Evolutionary conservation across 1,140 invertebrate species (phyloP), one percentile per base, ranked within the genome.

Genomic region (Plutomurus gul): DNA sequence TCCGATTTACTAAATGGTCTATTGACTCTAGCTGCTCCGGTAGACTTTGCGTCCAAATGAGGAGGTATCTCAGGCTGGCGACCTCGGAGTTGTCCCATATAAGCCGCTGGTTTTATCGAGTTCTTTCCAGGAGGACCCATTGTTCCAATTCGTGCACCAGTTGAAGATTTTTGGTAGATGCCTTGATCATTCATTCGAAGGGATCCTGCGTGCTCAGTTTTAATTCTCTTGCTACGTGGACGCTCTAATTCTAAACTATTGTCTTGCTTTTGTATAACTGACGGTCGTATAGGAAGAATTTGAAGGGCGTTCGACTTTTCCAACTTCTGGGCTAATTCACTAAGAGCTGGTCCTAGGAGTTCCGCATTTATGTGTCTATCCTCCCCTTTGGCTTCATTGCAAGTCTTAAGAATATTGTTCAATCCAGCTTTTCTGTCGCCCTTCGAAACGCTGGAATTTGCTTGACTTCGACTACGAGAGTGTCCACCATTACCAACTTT

Each of bases 271-370:
- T 72, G 76, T 39, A 80, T 80, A 37, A 82, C 81, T 39, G 65
- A 75, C 3, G 83, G 81, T 43, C 79, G 83, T 60, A 82, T 78
- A 3, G 83, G 78, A 11, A 82, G 36, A 47, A 84, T 84, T 71
- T 82, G 78, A n/a, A 84, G 60, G 25, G 81, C 81, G 73, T 82
- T 81, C 2, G 81, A 81, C 39, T 79, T 81, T 47, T 82, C 81
- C 70, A 83, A 47, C 37, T 83, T 83, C 70, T 83, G 80, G n/a
- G 82, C 82, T 25, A 83, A 46, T 56, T 83, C 80, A 39, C 60
- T 77, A 8, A 83, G 43, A 1, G 56, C 77, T 13, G 82, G 79
- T 25, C 77, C 82, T n/a, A 83, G 75, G 33, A 82, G 27, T 36
- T 76, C 51, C n/a, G 70, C 70, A 43, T 72, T 39, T 40, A 72